Conservation (phyloP, 2,113 vertebrate species). For the Smithornis capensis region DNA sequence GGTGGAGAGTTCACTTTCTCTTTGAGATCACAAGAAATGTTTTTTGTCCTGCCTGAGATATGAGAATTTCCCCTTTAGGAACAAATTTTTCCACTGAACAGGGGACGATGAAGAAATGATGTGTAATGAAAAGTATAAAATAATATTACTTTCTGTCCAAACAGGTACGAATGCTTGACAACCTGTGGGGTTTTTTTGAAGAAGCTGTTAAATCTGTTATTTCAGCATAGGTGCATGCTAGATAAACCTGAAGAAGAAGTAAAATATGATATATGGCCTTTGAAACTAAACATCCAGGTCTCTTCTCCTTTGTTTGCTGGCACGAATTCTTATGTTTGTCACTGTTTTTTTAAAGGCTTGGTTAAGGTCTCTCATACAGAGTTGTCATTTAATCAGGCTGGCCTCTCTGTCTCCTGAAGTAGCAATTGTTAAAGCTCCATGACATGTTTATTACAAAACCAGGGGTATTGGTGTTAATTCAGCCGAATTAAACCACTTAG, state of each 20-base stretch:
- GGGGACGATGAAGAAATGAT: not conserved
- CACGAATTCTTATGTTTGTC: not conserved
- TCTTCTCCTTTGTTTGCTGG: not conserved
- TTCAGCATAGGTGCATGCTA: not conserved
- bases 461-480: not conserved
- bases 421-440: not conserved
- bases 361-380: not conserved
- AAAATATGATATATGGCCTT: not conserved
- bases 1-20: not conserved
- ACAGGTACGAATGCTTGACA: not conserved
- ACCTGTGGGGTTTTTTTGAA: not conserved
- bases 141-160: not conserved
- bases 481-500: not conserved
- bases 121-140: not conserved
- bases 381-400: not conserved
- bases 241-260: not conserved
- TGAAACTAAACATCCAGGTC: not conserved
- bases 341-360: not conserved
- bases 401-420: not conserved
- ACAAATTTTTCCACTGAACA: not conserved
- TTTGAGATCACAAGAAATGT: not conserved
- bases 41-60: not conserved
- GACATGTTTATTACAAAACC: accelerated
- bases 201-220: not conserved
- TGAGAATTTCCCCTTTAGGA: not conserved